Base-by-base conservation (phyloP, 2,797 vertebrate genomes). In the Microctenopoma lineatum region DNA sequence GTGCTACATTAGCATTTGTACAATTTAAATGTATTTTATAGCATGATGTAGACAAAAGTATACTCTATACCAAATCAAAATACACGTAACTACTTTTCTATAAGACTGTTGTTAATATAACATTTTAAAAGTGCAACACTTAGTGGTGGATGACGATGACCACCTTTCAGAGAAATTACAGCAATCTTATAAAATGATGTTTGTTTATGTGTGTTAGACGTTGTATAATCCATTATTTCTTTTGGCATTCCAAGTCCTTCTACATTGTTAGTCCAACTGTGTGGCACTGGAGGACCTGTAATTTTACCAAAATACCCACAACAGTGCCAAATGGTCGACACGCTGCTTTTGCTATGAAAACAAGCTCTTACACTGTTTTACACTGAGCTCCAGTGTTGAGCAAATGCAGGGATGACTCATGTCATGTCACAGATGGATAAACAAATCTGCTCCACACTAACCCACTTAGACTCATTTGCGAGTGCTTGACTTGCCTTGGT, bases 231-330 rank as follows among this genome's bases (percentile, higher is more conserved):
- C 16, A 13, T 50, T 25, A 73, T 79, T 67, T 77, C 14, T 54
- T 54, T 66, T 21, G 55, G 13, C 26, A 7, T 5, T 52, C 51
- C 60, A n/a, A 51, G 57, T 73, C 7, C 21, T 54, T 68, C 57
- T n/a, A 4, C 58, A 42, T 11, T 53, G 55, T 57, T 27, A 44
- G 7, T 29, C 11, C 45, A 72, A 59, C 41, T 25, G 46, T 58
- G 39, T 50, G 14, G 42, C 66, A 53, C 70, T 38, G 51, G 12
- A 55, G 16, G 41, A 12, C 9, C 65, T 79, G 26, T 74, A 48
- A 78, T 77, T 74, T 79, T 10, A 57, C 54, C 48, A 52, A 71
- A 75, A 78, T 62, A 67, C 51, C 32, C 29, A 39, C 27, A 58
- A 12, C 41, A 32, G 25, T 10, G 21, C 51, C 34, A 51, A 47